A percentile compares a stretch with the other conserved stretches of the same genome.
These are phyloP conservation scores for Catonia carolina DNA, from an alignment of 2,888 invertebrate genomes.

Conservation along the genomic window DNA sequence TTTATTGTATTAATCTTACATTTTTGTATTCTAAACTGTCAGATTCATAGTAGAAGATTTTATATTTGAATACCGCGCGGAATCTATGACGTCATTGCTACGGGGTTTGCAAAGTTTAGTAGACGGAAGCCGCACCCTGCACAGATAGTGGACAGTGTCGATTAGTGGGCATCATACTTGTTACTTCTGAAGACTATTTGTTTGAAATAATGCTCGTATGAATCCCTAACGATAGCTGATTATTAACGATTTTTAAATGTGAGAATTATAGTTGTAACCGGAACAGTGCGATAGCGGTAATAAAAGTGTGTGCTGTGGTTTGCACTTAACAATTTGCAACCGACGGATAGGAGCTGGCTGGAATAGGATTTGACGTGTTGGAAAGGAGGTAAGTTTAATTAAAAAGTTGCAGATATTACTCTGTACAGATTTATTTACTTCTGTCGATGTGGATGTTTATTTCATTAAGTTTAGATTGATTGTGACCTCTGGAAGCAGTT, in stretches of 20 bases:
- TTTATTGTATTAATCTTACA: too few relatives aligned
- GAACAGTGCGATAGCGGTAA: conserved; percentile 10
- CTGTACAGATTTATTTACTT: background rate
- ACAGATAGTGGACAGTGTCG: conserved; percentile 28
- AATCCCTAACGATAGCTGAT: conserved; percentile 23
- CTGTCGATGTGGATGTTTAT: too few relatives aligned
- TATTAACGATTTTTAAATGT: conserved; percentile 28
- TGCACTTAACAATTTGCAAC: conserved; percentile 25
- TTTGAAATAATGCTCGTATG: conserved; percentile 25
- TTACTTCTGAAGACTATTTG: conserved; percentile 24
- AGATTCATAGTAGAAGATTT: too few relatives aligned
- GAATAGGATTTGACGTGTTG: conserved; percentile 28
- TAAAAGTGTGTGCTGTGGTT: conserved; percentile 26
- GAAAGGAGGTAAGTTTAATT: conserved; percentile 24
- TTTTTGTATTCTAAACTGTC: too few relatives aligned
- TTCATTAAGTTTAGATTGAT: background rate
- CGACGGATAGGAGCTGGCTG: conserved; percentile 31
- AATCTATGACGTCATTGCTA: conserved; percentile 34
- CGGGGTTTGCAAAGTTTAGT: conserved; percentile 37
- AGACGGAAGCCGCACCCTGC: conserved; percentile 38
- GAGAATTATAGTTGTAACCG: conserved; percentile 15
- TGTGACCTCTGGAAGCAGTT: background rate
- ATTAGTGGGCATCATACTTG: conserved; percentile 25
- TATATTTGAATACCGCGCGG: conserved; percentile 23
- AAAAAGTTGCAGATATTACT: background rate